These are phyloP conservation scores for Poecilia velifera DNA, from an alignment of 2,797 vertebrate species.

Conservation along the genomic window DNA sequence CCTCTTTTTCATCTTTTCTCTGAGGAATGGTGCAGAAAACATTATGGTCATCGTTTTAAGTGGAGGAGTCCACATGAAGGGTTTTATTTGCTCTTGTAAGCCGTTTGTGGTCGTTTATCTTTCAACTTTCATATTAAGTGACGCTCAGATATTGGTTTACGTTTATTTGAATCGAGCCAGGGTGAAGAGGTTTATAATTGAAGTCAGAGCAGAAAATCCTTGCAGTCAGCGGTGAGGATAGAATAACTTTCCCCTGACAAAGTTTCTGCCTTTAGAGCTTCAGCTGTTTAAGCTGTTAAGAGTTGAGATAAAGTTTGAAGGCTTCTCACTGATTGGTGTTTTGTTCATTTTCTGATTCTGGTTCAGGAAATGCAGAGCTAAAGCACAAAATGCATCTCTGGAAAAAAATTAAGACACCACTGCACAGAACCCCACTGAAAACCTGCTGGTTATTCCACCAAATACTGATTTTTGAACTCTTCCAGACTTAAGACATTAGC, in stretches of 20 bases:
- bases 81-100: conserved; percentile 3
- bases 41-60: conserved; percentile 1
- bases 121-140: not conserved
- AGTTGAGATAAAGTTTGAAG: not conserved
- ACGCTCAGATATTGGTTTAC: not conserved
- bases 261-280: not conserved
- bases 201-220: conserved; percentile 10
- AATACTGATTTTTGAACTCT: too few species aligned
- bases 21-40: conserved; percentile 3
- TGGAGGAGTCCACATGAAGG: not conserved
- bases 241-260: not conserved
- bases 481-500: too few species aligned
- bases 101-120: conserved; percentile 11
- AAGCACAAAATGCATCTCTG: not conserved
- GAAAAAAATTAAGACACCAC: too few species aligned
- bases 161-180: conserved; percentile 7
- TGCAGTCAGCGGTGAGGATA: not conserved
- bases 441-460: too few species aligned
- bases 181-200: not conserved
- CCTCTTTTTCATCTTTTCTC: conserved; percentile 11
- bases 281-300: not conserved
- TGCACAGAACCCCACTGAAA: too few species aligned
- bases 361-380: not conserved
- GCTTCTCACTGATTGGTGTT: not conserved
- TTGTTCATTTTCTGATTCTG: not conserved